These are phyloP conservation scores for Bucco capensis DNA, from an alignment of 2,113 vertebrate species.

Conservation along the genomic window DNA sequence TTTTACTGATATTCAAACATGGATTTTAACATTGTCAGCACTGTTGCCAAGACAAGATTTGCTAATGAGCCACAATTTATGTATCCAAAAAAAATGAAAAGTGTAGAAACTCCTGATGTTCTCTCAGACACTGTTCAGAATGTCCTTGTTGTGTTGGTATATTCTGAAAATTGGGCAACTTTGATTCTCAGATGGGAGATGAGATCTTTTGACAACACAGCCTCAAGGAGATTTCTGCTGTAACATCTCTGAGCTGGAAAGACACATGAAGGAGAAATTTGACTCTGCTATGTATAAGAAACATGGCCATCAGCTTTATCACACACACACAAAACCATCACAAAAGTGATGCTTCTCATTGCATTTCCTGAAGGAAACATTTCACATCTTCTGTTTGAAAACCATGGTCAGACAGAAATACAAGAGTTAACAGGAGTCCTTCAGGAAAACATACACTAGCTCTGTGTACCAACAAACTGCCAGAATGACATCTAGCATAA, in stretches of 20 bases:
- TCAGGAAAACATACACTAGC: not conserved
- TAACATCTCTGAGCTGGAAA: not conserved
- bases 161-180: not conserved
- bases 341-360: not conserved
- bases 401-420: rapidly evolving
- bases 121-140: not conserved
- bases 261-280: not conserved
- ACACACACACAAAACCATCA: not conserved
- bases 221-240: not conserved
- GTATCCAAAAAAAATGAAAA: not conserved
- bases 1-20: not conserved
- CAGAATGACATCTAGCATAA: not conserved
- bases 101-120: not conserved
- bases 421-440: not conserved
- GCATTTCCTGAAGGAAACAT: not conserved
- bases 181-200: not conserved
- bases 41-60: not conserved
- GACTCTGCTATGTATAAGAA: not conserved
- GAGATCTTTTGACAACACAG: not conserved
- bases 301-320: not conserved
- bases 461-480: not conserved
- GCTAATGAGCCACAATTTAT: not conserved
- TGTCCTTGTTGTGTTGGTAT: not conserved
- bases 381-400: not conserved
- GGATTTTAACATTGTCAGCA: not conserved